Base-by-base conservation (phyloP, 37 sponge, comb jelly and placozoan species). In the Spongia lamella region DNA sequence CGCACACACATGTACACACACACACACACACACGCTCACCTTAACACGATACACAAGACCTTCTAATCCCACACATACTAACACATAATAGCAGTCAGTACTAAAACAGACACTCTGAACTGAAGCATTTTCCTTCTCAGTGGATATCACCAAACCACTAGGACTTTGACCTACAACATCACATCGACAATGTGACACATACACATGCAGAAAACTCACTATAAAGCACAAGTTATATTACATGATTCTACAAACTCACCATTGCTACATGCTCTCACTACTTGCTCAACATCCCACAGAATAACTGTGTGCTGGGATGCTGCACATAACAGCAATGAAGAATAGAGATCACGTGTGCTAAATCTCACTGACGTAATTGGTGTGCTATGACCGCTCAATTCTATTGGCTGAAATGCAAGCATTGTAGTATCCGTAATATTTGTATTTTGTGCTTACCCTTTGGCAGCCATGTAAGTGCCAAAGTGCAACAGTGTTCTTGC, bases 281-380 rank as follows among this genome's bases (percentile, higher is more conserved):
- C 31, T 4, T 22, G 5, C 24, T 76, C 62, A 34, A 86, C 65
- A 29, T 86, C 58, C 92, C 92, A 91, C 15, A 91, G 68, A 32
- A 90, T 24, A 1, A 82, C 21, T 13, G 53, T 53, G 63, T 78
- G 78, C 1, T 66, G 63, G 34, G 92, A 82, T 2, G 80, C 83
- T 34, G 83, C 80, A 43, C 83, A 82, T 34, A 91, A 79, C n/a
- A 62, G 61, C 17, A 52, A 13, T 7, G 58, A 27, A 1, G 50
- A 51, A n/a, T 62, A n/a, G 14, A 22, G 49, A 24, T 38, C 7
- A 21, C 16, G 51, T 75, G 75, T 15, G 37, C 54, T 31, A 30
- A 26, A 27, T 25, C 9, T 22, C 53, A 50, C 1, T 27, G 52
- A 11, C 29, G 27, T 54, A 52, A 30, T 17, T 52, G 50, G 43